These are phyloP conservation scores for Drosophila lini DNA, from an alignment of 1,140 invertebrate species.

Conservation along the genomic window DNA sequence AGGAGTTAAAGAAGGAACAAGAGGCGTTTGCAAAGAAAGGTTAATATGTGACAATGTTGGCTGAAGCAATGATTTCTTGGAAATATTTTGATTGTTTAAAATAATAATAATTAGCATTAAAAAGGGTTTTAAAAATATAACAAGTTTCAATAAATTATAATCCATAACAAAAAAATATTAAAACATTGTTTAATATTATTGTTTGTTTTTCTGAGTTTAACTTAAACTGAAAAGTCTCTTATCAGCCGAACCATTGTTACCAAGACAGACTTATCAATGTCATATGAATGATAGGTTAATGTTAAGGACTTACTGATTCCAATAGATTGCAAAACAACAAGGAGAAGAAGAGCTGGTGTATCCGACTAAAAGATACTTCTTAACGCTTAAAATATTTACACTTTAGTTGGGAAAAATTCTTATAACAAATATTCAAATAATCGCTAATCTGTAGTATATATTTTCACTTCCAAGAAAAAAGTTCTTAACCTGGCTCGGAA, in stretches of 20 bases:
- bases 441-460: background rate
- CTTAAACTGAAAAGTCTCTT: background rate
- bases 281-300: background rate
- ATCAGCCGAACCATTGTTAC: background rate
- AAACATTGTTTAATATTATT: too few species aligned
- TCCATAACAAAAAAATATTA: too few species aligned
- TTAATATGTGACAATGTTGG: background rate
- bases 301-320: background rate
- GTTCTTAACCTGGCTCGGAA: background rate
- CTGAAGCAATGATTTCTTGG: background rate
- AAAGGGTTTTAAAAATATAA: too few species aligned
- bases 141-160: too few species aligned
- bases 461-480: background rate
- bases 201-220: too few species aligned
- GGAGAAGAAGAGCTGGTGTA: too few species aligned
- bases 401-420: background rate
- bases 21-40: background rate
- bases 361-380: background rate
- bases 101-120: background rate
- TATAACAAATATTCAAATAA: background rate
- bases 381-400: background rate
- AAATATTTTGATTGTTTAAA: background rate
- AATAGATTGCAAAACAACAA: background rate
- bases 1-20: background rate
- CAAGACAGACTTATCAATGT: background rate